These are phyloP conservation scores for Atherinomorus stipes DNA, from an alignment of 2,113 vertebrate species.

Conservation along the genomic window DNA sequence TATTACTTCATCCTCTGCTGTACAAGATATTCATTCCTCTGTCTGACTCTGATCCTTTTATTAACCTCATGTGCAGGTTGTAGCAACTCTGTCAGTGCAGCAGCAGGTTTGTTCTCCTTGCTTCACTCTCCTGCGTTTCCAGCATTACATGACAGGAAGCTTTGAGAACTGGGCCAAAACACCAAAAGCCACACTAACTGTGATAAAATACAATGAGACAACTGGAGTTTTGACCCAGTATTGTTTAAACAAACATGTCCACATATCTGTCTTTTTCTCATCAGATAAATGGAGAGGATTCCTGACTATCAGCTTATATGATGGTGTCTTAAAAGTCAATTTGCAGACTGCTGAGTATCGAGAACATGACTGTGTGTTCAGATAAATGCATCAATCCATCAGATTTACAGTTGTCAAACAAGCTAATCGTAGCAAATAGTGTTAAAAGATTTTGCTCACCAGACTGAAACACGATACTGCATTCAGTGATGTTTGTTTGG, in stretches of 20 bases:
- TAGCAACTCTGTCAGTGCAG: not conserved
- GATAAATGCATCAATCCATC: not conserved
- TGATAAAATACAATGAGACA: constrained; percentile 23
- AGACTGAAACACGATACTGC: not conserved
- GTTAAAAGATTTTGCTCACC: not conserved
- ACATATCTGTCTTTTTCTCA: not conserved
- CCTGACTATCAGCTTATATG: not conserved
- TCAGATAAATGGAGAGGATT: not conserved
- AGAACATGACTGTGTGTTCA: not conserved
- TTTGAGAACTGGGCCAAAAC: constrained; percentile 1
- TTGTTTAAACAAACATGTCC: not conserved
- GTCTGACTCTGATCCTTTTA: not conserved
- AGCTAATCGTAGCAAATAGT: no score
- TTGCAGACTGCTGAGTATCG: not conserved
- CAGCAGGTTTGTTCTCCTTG: not conserved
- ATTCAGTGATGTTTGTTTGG: not conserved
- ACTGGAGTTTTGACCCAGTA: not conserved
- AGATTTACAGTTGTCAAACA: not conserved
- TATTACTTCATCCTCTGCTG: not conserved
- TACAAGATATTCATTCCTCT: not conserved
- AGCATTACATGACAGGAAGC: not conserved
- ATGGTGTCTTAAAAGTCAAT: not conserved
- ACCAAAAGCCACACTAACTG: not conserved
- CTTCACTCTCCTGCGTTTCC: not conserved
- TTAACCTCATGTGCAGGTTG: not conserved